Conservation (phyloP, 23 tunicate species). For the Oikopleura dioica region DNA sequence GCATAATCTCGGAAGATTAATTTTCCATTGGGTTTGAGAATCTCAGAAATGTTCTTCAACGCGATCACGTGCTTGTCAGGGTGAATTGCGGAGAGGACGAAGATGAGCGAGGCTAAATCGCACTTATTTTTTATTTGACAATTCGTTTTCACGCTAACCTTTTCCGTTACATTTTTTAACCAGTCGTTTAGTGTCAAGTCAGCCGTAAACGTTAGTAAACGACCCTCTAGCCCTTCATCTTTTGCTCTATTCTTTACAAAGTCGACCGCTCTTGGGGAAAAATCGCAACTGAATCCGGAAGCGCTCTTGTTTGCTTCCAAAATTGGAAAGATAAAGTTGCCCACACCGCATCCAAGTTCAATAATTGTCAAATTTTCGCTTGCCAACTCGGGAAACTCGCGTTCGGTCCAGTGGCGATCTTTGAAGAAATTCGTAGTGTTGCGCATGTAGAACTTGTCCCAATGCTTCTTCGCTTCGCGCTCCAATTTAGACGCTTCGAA, state of each 20-base stretch:
- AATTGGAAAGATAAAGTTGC: slow-evolving; percentile 75
- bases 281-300: slow-evolving; percentile 61
- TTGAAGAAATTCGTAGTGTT: slow-evolving; percentile 68
- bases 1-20: slow-evolving; percentile 78
- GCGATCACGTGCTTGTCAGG: slow-evolving; percentile 53
- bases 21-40: slow-evolving; percentile 46
- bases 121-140: too few relatives aligned
- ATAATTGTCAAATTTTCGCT: slow-evolving; percentile 13
- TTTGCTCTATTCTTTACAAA: too few relatives aligned
- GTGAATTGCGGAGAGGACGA: slow-evolving; percentile 74
- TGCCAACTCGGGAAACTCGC: slow-evolving; percentile 35
- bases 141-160: too few relatives aligned
- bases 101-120: slow-evolving; percentile 52
- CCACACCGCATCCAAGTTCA: slow-evolving; percentile 93
- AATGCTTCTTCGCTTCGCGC: slow-evolving; percentile 35
- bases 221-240: too few relatives aligned
- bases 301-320: slow-evolving; percentile 24
- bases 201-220: too few relatives aligned
- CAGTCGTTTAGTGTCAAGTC: too few relatives aligned
- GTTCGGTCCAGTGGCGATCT: slow-evolving; percentile 62
- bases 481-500: slow-evolving; percentile 32
- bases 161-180: too few relatives aligned
- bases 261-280: slow-evolving; percentile 62
- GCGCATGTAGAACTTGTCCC: slow-evolving; percentile 87
- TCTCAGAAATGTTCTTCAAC: slow-evolving; percentile 31